Conservation (phyloP, 1,140 invertebrate genomes). For the Cotesia chilonis region DNA sequence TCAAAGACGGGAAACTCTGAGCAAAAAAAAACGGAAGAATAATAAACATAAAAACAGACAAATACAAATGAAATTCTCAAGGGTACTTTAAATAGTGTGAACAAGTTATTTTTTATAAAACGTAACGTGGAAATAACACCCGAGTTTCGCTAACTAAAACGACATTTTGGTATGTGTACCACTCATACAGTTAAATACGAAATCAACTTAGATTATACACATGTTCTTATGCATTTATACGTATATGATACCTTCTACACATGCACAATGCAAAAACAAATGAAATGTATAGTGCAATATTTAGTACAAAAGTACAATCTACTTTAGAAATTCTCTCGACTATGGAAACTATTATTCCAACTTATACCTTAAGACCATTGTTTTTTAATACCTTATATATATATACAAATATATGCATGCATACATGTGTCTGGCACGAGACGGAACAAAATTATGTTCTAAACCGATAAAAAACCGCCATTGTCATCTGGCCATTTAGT, state of each 20-base stretch:
- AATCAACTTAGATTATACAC: no score
- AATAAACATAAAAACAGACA: no score
- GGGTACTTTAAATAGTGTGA: slow-evolving; percentile 25
- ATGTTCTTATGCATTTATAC: no score
- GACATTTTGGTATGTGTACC: slow-evolving; percentile 12
- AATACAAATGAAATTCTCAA: slow-evolving; percentile 17
- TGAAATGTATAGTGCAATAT: slow-evolving; percentile 1
- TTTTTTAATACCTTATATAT: background rate
- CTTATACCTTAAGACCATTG: background rate
- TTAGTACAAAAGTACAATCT: background rate
- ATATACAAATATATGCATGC: background rate
- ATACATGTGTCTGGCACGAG: background rate
- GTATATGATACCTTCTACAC: no score
- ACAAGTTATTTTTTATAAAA: background rate
- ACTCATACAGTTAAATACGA: no score
- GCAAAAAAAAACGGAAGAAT: background rate
- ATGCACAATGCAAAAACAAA: background rate
- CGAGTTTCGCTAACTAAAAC: slow-evolving; percentile 1
- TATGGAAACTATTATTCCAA: slow-evolving; percentile 7
- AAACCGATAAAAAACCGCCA: background rate
- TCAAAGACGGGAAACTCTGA: background rate
- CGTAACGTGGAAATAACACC: slow-evolving; percentile 1
- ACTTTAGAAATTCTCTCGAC: slow-evolving; percentile 8
- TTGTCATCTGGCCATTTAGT: no score
- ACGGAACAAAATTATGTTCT: background rate